Evolutionary conservation across 2,888 invertebrate genomes (phyloP).

Genomic region (Stegana nigrithorax): DNA sequence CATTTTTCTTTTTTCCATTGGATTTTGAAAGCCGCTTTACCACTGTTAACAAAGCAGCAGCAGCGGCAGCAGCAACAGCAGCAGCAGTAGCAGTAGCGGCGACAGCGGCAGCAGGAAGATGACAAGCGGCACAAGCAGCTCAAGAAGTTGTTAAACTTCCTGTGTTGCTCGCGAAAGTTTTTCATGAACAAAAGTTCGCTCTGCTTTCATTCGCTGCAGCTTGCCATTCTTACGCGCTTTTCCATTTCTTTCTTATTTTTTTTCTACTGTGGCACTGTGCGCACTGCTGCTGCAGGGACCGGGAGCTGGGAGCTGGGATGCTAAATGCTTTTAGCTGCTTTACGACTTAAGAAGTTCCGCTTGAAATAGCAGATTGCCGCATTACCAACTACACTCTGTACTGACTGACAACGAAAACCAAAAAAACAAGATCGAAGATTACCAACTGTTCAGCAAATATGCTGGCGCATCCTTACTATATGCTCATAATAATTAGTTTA

Average conservation of each 20-base stretch:
- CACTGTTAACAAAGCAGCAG: no score
- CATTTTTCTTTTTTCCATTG: not conserved
- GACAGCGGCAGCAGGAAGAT: not conserved
- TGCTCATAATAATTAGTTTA: no score
- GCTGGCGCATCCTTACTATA: no score
- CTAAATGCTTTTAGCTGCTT: slow-evolving; percentile 25
- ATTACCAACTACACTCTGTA: not conserved
- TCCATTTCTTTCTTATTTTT: not conserved
- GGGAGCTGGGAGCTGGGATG: not conserved
- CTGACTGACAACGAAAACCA: not conserved
- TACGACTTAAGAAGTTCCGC: slow-evolving; percentile 24
- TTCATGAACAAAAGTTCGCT: slow-evolving; percentile 11
- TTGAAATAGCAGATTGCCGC: slow-evolving; percentile 31
- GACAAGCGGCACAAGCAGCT: slow-evolving; percentile 33
- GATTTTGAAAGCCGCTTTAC: not conserved
- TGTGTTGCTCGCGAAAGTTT: slow-evolving; percentile 36
- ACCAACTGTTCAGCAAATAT: no score
- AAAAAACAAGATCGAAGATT: not conserved
- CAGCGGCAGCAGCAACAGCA: not conserved
- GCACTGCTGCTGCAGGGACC: not conserved
- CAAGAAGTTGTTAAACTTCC: not conserved
- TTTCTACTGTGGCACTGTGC: not conserved
- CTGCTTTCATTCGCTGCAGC: not conserved
- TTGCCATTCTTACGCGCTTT: not conserved
- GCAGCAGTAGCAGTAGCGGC: slow-evolving; percentile 41